A percentile compares a stretch with the other conserved stretches of the same genome.
Conservation (phyloP, 2,797 vertebrate genomes). For the Varecia variegata region DNA sequence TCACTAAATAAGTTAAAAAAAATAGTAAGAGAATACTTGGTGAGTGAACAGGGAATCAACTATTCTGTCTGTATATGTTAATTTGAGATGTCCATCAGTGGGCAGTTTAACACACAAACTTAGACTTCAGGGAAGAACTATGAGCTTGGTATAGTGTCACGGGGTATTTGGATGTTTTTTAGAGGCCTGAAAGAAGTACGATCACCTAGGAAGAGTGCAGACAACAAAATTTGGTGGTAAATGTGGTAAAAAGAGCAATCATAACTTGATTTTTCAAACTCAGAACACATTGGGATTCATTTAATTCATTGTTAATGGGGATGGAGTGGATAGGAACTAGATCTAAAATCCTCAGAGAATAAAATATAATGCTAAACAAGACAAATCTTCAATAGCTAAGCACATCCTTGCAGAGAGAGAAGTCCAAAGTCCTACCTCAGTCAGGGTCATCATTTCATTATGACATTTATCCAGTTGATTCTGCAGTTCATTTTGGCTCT, state of each 20-base stretch:
- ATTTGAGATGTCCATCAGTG: neutral
- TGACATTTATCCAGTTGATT: conserved; percentile 91
- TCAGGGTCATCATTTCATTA: conserved; percentile 89
- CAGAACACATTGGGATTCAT: neutral
- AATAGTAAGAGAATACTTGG: neutral
- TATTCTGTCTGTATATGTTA: neutral
- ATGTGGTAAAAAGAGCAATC: neutral
- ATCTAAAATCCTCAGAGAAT: neutral
- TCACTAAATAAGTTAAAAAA: conserved; percentile 37
- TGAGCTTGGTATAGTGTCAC: neutral
- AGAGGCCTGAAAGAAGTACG: neutral
- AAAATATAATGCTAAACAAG: neutral
- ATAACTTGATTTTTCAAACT: neutral
- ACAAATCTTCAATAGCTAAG: neutral
- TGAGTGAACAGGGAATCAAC: neutral
- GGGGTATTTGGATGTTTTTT: neutral
- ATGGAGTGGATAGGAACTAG: neutral
- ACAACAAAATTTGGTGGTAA: neutral
- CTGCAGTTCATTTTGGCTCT: conserved; percentile 92
- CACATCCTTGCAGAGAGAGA: neutral
- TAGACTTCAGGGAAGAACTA: neutral
- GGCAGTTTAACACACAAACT: neutral
- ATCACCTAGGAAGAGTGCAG: neutral
- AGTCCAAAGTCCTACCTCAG: conserved; percentile 86
- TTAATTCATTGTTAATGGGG: neutral